Conservation (phyloP, 2,113 vertebrate species). For the Scopus umbretta region DNA sequence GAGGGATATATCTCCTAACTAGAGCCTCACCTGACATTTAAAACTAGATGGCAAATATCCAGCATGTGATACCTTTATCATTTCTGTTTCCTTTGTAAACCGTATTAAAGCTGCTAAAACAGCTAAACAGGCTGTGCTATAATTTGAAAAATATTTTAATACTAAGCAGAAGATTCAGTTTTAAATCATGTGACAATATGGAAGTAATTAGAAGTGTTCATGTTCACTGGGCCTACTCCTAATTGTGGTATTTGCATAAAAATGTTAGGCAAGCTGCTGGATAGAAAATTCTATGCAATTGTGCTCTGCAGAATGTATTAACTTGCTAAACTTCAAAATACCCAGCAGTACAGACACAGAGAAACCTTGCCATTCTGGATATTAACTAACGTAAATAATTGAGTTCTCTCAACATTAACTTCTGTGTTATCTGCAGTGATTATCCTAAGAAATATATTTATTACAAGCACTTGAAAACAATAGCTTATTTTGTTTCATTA, state of each 20-base stretch:
- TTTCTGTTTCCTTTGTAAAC: not conserved
- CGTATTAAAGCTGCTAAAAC: not conserved
- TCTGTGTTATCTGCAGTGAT: not conserved
- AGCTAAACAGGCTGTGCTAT: not conserved
- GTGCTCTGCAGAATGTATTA: not conserved
- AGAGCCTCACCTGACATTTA: not conserved
- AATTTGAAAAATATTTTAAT: slow-evolving; percentile 8
- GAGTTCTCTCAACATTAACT: not conserved
- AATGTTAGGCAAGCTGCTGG: not conserved
- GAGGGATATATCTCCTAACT: not conserved
- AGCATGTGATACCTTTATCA: not conserved
- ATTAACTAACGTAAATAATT: not conserved
- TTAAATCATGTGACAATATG: not conserved
- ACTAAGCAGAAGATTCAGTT: not conserved
- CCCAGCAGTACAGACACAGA: not conserved
- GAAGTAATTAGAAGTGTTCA: not conserved
- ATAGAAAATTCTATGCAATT: not conserved
- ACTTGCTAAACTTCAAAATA: not conserved
- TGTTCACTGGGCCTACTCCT: not conserved
- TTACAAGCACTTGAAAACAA: not conserved
- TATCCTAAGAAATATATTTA: not conserved
- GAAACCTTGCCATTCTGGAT: not conserved
- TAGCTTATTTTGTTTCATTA: not conserved
- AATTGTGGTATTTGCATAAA: slow-evolving; percentile 33
- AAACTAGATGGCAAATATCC: not conserved